These are phyloP conservation scores for Coronaproctus castanopsis DNA, from an alignment of 2,888 invertebrate genomes.

Conservation along the genomic window DNA sequence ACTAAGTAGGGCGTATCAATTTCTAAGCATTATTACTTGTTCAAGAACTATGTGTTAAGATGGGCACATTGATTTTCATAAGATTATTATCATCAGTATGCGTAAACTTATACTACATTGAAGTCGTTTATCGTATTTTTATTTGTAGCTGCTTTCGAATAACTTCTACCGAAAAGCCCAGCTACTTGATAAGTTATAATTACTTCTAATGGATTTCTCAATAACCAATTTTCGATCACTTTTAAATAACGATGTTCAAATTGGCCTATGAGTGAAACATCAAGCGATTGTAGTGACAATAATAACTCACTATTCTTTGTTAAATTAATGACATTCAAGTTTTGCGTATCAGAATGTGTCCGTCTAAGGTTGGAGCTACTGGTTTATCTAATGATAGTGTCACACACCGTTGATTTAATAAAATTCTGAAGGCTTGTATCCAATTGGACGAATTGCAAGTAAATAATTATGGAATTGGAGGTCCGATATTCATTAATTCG, in stretches of 20 bases:
- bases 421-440: too few relatives aligned
- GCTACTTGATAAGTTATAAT: neutral
- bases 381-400: too few relatives aligned
- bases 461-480: too few relatives aligned
- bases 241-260: neutral
- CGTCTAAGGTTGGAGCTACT: too few relatives aligned
- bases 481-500: too few relatives aligned
- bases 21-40: too few relatives aligned
- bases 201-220: neutral
- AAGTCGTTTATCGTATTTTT: neutral
- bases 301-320: too few relatives aligned
- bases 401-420: too few relatives aligned
- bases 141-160: neutral
- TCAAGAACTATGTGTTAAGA: neutral
- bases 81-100: neutral
- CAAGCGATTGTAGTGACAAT: neutral
- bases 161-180: neutral
- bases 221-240: neutral
- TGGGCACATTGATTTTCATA: neutral
- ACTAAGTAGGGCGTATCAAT: too few relatives aligned
- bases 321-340: neutral
- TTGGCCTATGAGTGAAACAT: neutral
- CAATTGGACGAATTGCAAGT: too few relatives aligned
- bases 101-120: neutral
- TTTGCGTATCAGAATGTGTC: neutral